phyloP scores from a whole-genome alignment of 2,113 vertebrate genomes.

The Siphamia tubifer region DNA sequence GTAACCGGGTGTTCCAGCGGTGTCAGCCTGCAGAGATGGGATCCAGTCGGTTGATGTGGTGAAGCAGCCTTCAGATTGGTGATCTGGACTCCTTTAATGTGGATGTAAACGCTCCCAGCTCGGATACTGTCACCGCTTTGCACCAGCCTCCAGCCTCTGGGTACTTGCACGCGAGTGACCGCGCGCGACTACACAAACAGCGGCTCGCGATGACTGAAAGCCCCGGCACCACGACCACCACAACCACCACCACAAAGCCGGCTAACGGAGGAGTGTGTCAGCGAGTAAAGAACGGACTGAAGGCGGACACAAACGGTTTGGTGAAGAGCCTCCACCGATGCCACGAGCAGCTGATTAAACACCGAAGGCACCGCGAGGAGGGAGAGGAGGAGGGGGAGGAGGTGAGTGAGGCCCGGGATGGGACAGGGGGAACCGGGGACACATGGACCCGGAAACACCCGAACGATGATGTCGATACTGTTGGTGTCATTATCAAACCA shows the following conservation, averaged over 20 bases:
- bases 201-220: slow-evolving; percentile 74
- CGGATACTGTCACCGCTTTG: slow-evolving; percentile 41
- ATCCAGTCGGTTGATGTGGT: no score
- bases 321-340: slow-evolving; percentile 49
- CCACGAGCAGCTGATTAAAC: slow-evolving; percentile 32
- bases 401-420: slow-evolving; percentile 72
- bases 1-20: no score
- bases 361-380: slow-evolving; percentile 49
- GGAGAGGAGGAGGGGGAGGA: no score
- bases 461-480: background rate
- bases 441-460: slow-evolving; percentile 9
- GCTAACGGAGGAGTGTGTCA: slow-evolving; percentile 55
- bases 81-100: no score
- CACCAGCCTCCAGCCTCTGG: slow-evolving; percentile 29
- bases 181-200: slow-evolving; percentile 27
- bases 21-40: no score
- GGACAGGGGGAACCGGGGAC: slow-evolving; percentile 23
- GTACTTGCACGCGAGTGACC: slow-evolving; percentile 55
- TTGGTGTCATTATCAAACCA: background rate
- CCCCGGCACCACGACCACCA: slow-evolving; percentile 49
- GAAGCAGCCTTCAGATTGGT: no score
- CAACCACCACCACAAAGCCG: no score
- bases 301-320: slow-evolving; percentile 65
- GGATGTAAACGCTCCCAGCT: background rate
- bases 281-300: slow-evolving; percentile 67